These are phyloP conservation scores for Conopomorpha cramerella DNA, from an alignment of 1,140 invertebrate species.

Conservation along the genomic window DNA sequence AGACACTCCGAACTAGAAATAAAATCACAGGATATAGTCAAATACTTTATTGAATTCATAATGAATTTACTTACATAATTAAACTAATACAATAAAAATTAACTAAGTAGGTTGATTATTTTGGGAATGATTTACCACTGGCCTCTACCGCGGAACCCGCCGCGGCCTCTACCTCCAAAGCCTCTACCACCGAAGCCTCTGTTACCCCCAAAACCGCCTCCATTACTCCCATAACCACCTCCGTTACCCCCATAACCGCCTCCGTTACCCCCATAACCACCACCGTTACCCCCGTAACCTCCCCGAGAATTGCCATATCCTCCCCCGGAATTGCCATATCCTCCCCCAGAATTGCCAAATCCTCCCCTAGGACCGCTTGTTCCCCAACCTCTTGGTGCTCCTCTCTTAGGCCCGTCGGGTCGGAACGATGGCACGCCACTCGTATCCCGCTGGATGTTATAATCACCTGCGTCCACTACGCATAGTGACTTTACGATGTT, in stretches of 20 bases:
- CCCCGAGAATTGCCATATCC: constrained; percentile 12
- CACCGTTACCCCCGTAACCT: constrained; percentile 4
- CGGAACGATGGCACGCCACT: constrained; percentile 31
- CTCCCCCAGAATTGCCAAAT: constrained; percentile 15
- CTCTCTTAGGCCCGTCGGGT: constrained; percentile 28
- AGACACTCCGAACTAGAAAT: too few relatives aligned
- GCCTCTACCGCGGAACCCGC: too few relatives aligned
- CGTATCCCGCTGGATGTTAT: constrained; percentile 63
- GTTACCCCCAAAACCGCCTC: constrained; percentile 6
- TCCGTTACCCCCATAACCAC: constrained; percentile 7
- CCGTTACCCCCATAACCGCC: constrained; percentile 8
- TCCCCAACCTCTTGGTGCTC: constrained; percentile 27
- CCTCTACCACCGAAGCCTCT: constrained; percentile 4
- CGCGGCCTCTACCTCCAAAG: constrained; percentile 4
- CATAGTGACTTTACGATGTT: constrained; percentile 71
- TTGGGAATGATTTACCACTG: too few relatives aligned
- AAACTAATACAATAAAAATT: too few relatives aligned
- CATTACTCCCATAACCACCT: constrained; percentile 1
- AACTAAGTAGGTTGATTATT: too few relatives aligned
- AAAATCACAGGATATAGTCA: too few relatives aligned
- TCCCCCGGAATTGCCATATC: constrained; percentile 7
- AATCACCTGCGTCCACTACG: constrained; percentile 73
- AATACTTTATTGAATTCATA: too few relatives aligned
- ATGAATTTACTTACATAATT: too few relatives aligned
- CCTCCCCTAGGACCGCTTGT: constrained; percentile 29